Evolutionary conservation across 1,140 invertebrate species (phyloP).

Genomic region (Hydropsyche tenuis): DNA sequence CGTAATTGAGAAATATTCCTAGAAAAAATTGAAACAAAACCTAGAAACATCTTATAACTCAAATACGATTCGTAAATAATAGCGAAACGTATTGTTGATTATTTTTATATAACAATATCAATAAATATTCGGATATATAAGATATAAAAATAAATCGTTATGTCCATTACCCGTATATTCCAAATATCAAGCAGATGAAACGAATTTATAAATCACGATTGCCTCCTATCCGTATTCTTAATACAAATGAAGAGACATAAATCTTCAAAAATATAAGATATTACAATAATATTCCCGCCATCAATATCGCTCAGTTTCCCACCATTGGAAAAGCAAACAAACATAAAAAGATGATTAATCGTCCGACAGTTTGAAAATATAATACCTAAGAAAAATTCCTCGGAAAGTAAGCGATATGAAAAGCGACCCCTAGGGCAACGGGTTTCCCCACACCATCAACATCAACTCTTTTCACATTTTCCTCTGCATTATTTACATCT

Average conservation of each 20-base stretch:
- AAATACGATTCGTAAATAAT: too few relatives aligned
- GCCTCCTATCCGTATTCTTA: too few relatives aligned
- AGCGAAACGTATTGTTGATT: too few relatives aligned
- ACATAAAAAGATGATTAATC: slow-evolving; percentile 25
- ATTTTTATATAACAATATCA: too few relatives aligned
- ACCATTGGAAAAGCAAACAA: slow-evolving; percentile 20
- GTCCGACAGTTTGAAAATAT: background rate
- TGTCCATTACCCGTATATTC: too few relatives aligned
- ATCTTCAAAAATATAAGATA: slow-evolving; percentile 25
- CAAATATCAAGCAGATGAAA: too few relatives aligned
- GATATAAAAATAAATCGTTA: too few relatives aligned
- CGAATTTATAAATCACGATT: too few relatives aligned
- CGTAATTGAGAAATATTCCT: too few relatives aligned
- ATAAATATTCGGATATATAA: too few relatives aligned
- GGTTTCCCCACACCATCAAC: background rate
- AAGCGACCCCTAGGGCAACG: background rate
- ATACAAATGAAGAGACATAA: slow-evolving; percentile 13
- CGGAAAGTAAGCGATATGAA: background rate
- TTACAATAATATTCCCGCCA: slow-evolving; percentile 17
- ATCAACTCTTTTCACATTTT: background rate
- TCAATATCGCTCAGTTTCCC: slow-evolving; percentile 21
- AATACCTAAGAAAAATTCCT: background rate
- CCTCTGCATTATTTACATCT: background rate
- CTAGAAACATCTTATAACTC: too few relatives aligned
- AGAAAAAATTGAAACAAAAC: too few relatives aligned